Evolutionary conservation across 2,113 vertebrate species (phyloP), one percentile per base, ranked within the genome.

Genomic region (Hemichromis elongatus): DNA sequence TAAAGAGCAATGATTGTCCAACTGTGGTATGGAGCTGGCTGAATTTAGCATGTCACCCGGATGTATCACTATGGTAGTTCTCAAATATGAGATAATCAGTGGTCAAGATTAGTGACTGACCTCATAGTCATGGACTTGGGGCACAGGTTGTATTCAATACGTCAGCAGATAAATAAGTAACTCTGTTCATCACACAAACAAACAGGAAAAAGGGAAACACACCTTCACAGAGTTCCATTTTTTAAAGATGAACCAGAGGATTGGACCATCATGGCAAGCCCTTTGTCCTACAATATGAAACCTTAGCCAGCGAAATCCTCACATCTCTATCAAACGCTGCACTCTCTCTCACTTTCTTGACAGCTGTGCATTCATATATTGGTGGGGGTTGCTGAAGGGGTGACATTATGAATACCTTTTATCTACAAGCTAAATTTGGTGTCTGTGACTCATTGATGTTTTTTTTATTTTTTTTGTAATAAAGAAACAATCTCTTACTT

Each of bases 381-480:
- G 14, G 80, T 66, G 70, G 90, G 89, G 84, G 82, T 66, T 79
- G 88, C 78, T 68, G 85, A 86, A 80, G 82, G 92, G 84, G 86
- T 91, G 94, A 92, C 90, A 80, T 91, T 94, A 93, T 91, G 93
- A 95, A 95, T 95, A 89, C 89, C 90, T 77, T 94, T 95, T 94
- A 94, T 95, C 95, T 94, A 93, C 94, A 94, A 84, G 90, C 91
- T 92, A 89, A 93, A 93, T 95, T 95, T 95, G 94, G 88, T 90
- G 86, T 81, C 63, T 78, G 77, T 93, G 90, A 92, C 89, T 90
- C 87, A 87, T 63, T 8, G 66, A 37, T 16, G 45, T 5, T 7
- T 24, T 18, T 88, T 88, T 13, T 35, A 6, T 24, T 18, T 88
- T 88, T 80, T 83, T 91, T 70, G 89, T 80, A 75, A 33, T 28